Conservation (phyloP, 2,113 vertebrate genomes). For the Plecturocebus donacophilus region DNA sequence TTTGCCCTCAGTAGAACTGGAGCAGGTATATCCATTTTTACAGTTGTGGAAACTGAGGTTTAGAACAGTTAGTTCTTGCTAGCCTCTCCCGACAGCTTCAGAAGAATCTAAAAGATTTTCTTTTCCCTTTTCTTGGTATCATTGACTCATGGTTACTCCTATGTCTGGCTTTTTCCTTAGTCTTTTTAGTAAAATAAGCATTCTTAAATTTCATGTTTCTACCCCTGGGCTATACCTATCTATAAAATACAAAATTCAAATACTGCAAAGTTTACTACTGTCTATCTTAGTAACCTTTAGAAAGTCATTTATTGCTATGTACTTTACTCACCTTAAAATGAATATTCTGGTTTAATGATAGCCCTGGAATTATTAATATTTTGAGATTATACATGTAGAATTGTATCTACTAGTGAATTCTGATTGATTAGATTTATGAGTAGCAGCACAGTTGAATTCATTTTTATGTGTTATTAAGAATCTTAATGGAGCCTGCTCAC, state of each 20-base stretch:
- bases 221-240: neutral
- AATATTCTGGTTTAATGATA: neutral
- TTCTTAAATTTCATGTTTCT: neutral
- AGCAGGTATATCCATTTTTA: neutral
- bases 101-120: neutral
- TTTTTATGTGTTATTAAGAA: neutral
- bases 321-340: slow-evolving; percentile 19
- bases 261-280: neutral
- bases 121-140: neutral
- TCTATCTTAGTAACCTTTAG: neutral
- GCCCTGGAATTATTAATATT: slow-evolving; percentile 17
- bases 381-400: neutral
- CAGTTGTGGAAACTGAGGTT: neutral
- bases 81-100: neutral
- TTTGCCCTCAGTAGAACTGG: neutral
- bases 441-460: neutral
- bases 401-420: neutral
- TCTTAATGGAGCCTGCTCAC: neutral
- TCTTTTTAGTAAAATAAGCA: slow-evolving; percentile 11
- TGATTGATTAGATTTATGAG: slow-evolving; percentile 2
- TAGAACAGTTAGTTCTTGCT: neutral
- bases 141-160: neutral
- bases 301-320: neutral
- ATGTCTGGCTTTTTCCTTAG: neutral
- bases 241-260: slow-evolving; percentile 14